A percentile compares a stretch with the other conserved stretches of the same genome.
These are phyloP conservation scores for Mormyrus iriodes DNA, from an alignment of 2,113 vertebrate species.

Conservation along the genomic window DNA sequence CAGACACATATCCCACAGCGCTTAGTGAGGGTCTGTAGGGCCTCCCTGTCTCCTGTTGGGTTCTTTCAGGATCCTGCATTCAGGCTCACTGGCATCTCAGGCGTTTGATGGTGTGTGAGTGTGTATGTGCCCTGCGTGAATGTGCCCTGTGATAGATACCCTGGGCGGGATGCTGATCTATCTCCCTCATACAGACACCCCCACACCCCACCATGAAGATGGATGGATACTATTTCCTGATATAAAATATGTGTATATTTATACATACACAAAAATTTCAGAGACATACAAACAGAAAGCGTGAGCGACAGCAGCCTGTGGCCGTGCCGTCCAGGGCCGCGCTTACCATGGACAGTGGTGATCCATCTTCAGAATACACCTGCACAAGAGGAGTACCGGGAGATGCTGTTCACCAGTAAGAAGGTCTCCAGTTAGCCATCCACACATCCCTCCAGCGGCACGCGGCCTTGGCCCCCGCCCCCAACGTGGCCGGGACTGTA, in stretches of 20 bases:
- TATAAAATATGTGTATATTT: neutral
- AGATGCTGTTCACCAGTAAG: neutral
- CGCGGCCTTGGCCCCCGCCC: neutral
- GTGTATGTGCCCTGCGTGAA: neutral
- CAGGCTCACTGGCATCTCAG: neutral
- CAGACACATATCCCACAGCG: neutral
- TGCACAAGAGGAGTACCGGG: constrained; percentile 36
- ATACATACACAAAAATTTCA: neutral
- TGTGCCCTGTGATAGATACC: too few relatives aligned
- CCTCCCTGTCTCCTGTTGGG: neutral
- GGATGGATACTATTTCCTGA: neutral
- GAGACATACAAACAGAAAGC: neutral
- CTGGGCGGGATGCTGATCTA: too few relatives aligned
- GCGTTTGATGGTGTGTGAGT: neutral
- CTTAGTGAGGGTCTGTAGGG: neutral
- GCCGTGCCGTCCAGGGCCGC: neutral
- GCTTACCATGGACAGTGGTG: constrained; percentile 96
- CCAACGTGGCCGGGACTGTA: neutral
- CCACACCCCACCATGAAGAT: neutral
- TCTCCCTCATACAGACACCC: neutral
- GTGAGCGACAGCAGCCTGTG: neutral
- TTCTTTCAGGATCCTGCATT: neutral
- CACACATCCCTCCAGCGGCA: neutral
- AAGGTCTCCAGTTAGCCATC: neutral
- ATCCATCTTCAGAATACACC: constrained; percentile 97